A percentile compares a stretch with the other conserved stretches of the same genome.
These are phyloP conservation scores for Gymnothorax reevesii DNA, from an alignment of 2,797 vertebrate genomes.

Conservation along the genomic window DNA sequence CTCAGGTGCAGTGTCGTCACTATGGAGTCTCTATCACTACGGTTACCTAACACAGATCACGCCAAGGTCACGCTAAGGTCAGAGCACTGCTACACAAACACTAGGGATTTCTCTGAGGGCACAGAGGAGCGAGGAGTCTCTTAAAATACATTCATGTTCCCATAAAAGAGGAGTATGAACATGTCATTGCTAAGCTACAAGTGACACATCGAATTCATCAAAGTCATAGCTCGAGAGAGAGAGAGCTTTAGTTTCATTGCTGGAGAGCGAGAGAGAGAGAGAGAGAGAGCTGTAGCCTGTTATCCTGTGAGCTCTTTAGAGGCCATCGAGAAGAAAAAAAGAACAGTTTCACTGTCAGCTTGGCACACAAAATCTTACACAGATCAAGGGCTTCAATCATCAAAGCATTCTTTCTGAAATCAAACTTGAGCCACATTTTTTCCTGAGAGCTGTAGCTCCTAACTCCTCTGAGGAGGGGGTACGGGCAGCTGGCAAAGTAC, in stretches of 20 bases:
- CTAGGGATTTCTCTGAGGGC: neutral
- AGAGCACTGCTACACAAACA: constrained; percentile 28
- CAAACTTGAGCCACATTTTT: constrained; percentile 40
- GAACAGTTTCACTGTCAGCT: constrained; percentile 15
- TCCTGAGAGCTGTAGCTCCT: constrained; percentile 27
- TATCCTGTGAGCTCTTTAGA: constrained; percentile 17
- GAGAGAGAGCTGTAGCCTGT: constrained; percentile 5
- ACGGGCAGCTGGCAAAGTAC: neutral
- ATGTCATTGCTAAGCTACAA: constrained; percentile 14
- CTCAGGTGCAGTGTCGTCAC: neutral
- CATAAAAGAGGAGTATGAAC: constrained; percentile 9
- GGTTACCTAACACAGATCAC: neutral
- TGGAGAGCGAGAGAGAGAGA: too few species aligned
- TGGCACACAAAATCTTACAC: constrained; percentile 35
- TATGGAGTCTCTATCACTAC: neutral
- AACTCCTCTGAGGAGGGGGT: neutral
- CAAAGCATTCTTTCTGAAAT: constrained; percentile 55
- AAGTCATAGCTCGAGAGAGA: neutral
- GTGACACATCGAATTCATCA: constrained; percentile 17
- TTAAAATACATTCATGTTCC: neutral
- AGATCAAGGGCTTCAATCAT: constrained; percentile 44
- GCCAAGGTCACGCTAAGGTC: constrained; percentile 55
- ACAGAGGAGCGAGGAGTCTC: neutral
- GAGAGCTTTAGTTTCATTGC: neutral
- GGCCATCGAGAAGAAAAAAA: constrained; percentile 1